A percentile compares a stretch with the other conserved stretches of the same genome.
Conservation (phyloP, 2,888 invertebrate genomes). For the Aradus depressus region DNA sequence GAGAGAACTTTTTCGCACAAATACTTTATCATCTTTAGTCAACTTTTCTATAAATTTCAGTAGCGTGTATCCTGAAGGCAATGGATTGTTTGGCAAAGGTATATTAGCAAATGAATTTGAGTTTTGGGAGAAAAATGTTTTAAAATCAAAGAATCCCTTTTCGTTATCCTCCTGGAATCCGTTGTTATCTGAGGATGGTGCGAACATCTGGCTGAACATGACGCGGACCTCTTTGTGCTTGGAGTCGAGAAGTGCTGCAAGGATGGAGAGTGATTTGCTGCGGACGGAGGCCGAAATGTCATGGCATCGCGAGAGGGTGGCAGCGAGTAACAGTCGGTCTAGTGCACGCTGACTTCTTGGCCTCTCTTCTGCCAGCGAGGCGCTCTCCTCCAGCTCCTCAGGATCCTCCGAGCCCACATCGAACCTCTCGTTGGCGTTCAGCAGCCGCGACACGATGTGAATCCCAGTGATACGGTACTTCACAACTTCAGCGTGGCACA, state of each 20-base stretch:
- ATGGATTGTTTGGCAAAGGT: constrained; percentile 27
- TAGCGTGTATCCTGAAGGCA: constrained; percentile 35
- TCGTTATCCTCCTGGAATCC: constrained; percentile 10
- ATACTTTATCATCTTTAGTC: constrained; percentile 43
- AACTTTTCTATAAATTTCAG: constrained; percentile 38
- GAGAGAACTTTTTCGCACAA: constrained; percentile 43
- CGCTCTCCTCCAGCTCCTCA: too few relatives aligned
- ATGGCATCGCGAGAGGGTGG: constrained; percentile 43
- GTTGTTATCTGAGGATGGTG: not conserved
- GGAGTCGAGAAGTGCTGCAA: constrained; percentile 42
- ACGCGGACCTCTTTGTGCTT: constrained; percentile 28
- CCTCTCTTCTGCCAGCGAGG: too few relatives aligned
- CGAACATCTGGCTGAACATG: constrained; percentile 30
- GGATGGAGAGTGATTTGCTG: constrained; percentile 47
- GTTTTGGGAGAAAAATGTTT: constrained; percentile 17
- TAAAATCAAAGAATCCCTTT: constrained; percentile 23
- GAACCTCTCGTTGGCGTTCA: too few relatives aligned
- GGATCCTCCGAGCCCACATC: too few relatives aligned
- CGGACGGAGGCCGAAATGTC: constrained; percentile 50
- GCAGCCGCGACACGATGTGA: constrained; percentile 40
- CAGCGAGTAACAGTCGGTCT: constrained; percentile 39
- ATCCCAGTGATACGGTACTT: constrained; percentile 40
- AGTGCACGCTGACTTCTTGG: too few relatives aligned
- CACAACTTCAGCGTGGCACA: constrained; percentile 37
- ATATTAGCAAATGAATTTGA: constrained; percentile 22